Conservation (phyloP, 2,888 invertebrate genomes). For the Netelia melanura region DNA sequence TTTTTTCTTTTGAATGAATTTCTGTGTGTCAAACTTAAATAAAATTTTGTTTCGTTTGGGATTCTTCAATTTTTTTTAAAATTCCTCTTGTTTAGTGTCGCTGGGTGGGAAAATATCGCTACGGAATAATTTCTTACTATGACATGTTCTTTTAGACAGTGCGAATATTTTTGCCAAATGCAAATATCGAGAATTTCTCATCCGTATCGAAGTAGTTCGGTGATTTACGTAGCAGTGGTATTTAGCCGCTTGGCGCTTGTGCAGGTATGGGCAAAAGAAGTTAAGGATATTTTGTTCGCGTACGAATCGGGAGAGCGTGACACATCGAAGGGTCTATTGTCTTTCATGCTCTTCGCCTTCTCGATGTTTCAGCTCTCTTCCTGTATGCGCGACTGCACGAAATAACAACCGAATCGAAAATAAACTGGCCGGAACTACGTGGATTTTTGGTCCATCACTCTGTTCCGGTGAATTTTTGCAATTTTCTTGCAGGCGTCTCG, state of each 20-base stretch:
- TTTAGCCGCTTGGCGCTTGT: background rate
- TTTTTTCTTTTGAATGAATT: background rate
- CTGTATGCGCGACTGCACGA: conserved; percentile 17
- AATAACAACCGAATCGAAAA: conserved; percentile 51
- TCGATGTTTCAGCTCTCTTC: conserved; percentile 1
- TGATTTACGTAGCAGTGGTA: conserved; percentile 8
- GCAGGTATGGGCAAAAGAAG: conserved; percentile 14
- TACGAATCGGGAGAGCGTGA: conserved; percentile 46
- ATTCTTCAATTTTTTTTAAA: no score
- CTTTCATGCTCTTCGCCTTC: conserved; percentile 33
- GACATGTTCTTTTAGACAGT: background rate
- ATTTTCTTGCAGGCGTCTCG: conserved; percentile 45
- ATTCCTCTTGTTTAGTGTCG: background rate
- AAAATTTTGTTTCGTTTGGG: no score
- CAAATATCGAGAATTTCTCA: background rate
- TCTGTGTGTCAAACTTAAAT: no score
- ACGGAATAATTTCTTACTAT: conserved; percentile 2
- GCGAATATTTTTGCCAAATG: background rate
- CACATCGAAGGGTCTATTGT: conserved; percentile 49
- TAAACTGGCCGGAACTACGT: conserved; percentile 20
- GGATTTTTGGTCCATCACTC: conserved; percentile 3
- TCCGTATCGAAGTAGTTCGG: conserved; percentile 40
- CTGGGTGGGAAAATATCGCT: background rate
- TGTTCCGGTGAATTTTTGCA: conserved; percentile 33
- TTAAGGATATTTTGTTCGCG: conserved; percentile 52